Evolutionary conservation across 1,140 invertebrate species (phyloP), one percentile per base, ranked within the genome.

Genomic region (Condylostylus longicornis): DNA sequence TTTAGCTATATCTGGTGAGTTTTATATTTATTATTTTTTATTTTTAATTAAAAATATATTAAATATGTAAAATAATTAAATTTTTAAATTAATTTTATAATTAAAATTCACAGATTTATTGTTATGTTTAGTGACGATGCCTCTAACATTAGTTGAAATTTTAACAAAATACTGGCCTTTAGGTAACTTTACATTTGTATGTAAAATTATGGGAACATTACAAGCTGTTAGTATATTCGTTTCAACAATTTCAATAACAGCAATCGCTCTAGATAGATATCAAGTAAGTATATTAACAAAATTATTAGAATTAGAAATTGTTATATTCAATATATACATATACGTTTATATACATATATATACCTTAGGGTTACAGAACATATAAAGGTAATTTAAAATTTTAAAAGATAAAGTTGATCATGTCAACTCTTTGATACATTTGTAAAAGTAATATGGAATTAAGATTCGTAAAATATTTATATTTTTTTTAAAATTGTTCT

Each of bases 201-300:
- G 86, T 58, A 88, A 87, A 62, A 71, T 84, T 38, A 74, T 82
- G 36, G 78, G 77, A 4, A 75, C 78, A 37, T 69, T 87, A 15
- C 82, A 88, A 54, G 84, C 82, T 4, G 82, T 78, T 22, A 86
- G 81, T 44, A 82, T 87, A 40, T 91, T 86, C 51, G 85, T 89
- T 0, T 87, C 83, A 1, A 87, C 84, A 9, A 82, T 90, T 44
- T 85, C 82, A 42, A 91, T 90, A 44, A 85, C 82, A 2, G 83
- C 84, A 4, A 90, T 90, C 40, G 84, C 86, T 14, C 67, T 90
- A 45, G 86, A 90, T 62, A 69, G 71, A 64, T 77, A 74, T 64
- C 76, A 75, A 66, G 74, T 76, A 57, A 58, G 53, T 50, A 12
- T 20, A 12, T 36, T 23, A 2, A n/a, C n/a, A n/a, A n/a, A n/a